Evolutionary conservation across 2,888 invertebrate species (phyloP).

Genomic region (Mycogona germanica): DNA sequence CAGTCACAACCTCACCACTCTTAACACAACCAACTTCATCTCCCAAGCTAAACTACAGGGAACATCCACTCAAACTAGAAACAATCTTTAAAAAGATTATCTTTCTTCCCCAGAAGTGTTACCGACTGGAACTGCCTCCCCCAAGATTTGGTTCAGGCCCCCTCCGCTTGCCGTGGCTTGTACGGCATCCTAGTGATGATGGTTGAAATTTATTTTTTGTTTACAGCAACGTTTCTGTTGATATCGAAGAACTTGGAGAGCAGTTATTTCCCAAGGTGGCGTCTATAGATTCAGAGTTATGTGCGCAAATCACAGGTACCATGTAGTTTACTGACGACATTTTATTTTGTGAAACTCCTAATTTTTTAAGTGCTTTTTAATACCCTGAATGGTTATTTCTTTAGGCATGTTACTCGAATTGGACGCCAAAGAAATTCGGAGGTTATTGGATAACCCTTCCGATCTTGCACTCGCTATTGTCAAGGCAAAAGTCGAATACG

Average conservation of each 20-base stretch:
- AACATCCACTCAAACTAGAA: too few relatives aligned
- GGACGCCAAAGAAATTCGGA: not conserved
- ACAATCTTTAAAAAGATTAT: too few relatives aligned
- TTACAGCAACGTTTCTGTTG: not conserved
- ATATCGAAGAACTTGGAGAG: not conserved
- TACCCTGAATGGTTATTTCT: not conserved
- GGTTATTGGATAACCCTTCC: not conserved
- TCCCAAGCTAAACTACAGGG: too few relatives aligned
- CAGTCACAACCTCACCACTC: too few relatives aligned
- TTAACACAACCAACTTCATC: too few relatives aligned
- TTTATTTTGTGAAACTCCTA: not conserved
- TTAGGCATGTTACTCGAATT: not conserved
- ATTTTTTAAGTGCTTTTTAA: not conserved
- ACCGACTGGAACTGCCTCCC: too few relatives aligned
- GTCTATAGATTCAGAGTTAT: conserved; percentile 1
- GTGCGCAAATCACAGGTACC: conserved; percentile 11
- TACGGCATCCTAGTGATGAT: too few relatives aligned
- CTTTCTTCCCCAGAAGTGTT: too few relatives aligned
- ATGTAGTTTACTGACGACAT: too few relatives aligned
- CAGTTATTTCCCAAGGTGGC: not conserved
- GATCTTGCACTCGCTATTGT: not conserved
- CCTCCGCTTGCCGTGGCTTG: too few relatives aligned
- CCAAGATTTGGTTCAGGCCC: too few relatives aligned
- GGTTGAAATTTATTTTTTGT: too few relatives aligned
- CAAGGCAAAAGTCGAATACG: not conserved